Evolutionary conservation across 2,113 vertebrate genomes (phyloP).

Genomic region (Martes martes): DNA sequence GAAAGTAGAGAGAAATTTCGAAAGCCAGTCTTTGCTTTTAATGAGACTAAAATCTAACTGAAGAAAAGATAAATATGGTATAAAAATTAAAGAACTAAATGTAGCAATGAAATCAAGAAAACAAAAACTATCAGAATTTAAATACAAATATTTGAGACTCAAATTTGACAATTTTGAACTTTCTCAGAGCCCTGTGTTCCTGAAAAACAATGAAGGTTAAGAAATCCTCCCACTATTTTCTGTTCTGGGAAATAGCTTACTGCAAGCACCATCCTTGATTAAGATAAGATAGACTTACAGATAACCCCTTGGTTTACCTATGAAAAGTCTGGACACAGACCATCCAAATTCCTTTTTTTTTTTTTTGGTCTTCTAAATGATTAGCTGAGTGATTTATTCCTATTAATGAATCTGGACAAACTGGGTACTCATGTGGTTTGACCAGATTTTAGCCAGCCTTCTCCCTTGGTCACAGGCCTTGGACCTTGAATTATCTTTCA

Average conservation of each 20-base stretch:
- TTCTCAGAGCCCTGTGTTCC: neutral
- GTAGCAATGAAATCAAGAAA: neutral
- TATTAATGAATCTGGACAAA: neutral
- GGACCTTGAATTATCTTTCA: neutral
- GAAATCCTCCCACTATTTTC: neutral
- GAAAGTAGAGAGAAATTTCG: neutral
- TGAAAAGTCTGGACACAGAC: neutral
- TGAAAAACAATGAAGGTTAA: neutral
- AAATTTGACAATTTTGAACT: neutral
- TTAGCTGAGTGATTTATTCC: neutral
- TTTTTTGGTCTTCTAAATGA: neutral
- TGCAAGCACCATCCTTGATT: neutral
- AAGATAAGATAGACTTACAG: neutral
- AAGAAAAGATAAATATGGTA: neutral
- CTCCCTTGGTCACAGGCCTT: neutral
- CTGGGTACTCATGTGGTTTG: neutral
- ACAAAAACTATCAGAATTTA: neutral
- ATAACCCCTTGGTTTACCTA: neutral
- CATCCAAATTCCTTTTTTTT: too few species aligned
- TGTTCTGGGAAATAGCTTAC: neutral
- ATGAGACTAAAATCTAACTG: neutral
- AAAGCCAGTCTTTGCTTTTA: neutral
- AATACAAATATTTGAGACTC: neutral
- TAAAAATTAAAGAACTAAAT: neutral
- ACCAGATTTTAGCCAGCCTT: neutral